Percentiles rank a stretch among this genome's conserved stretches.
These are phyloP conservation scores for Grammomys dolichurus DNA, from an alignment of 2,113 vertebrate genomes.

Conservation along the genomic window DNA sequence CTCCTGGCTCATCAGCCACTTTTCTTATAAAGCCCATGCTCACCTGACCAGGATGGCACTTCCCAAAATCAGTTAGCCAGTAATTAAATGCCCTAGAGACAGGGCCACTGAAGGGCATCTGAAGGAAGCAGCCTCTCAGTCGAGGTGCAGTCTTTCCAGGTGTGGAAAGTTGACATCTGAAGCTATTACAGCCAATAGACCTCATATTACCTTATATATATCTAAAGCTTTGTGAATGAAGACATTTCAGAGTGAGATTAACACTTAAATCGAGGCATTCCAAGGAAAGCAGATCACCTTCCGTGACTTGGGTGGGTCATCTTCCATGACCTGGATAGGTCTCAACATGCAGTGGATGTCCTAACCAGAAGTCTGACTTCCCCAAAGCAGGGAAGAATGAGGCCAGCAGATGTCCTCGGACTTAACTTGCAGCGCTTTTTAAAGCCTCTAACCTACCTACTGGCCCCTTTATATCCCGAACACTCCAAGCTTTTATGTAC, in stretches of 20 bases:
- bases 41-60: not conserved
- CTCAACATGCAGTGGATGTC: not conserved
- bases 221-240: not conserved
- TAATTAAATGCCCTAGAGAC: not conserved
- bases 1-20: not conserved
- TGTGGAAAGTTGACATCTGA: not conserved
- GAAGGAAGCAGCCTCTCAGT: not conserved
- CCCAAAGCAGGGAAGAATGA: not conserved
- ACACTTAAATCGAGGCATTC: not conserved
- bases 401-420: not conserved
- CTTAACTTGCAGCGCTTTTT: not conserved
- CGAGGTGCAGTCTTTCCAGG: not conserved
- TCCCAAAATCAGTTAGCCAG: not conserved
- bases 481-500: not conserved
- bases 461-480: not conserved
- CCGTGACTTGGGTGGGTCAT: not conserved
- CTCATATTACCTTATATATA: not conserved
- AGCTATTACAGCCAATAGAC: not conserved
- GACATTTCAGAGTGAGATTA: not conserved
- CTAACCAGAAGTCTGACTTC: not conserved
- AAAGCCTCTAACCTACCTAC: not conserved
- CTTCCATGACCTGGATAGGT: not conserved
- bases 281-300: not conserved
- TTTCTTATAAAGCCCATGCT: not conserved
- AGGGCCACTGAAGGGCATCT: not conserved